Conservation (phyloP, 2,888 invertebrate genomes). For the Oscheius sp. region DNA sequence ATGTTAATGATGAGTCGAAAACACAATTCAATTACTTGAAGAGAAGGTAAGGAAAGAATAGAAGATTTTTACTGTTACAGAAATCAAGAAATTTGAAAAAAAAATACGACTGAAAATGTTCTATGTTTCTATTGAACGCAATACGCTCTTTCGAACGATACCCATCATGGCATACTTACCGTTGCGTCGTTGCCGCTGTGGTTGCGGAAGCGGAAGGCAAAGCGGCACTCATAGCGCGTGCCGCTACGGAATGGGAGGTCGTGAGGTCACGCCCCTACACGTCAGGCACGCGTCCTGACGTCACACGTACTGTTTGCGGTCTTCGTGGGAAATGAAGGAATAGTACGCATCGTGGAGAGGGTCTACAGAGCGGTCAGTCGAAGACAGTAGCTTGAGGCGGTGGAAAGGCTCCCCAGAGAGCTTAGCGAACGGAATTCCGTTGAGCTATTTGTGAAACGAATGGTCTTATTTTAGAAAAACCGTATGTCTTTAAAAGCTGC, state of each 20-base stretch:
- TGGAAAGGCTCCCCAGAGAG: neutral
- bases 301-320: slow-evolving; percentile 38
- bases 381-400: slow-evolving; percentile 21
- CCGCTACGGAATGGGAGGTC: slow-evolving; percentile 31
- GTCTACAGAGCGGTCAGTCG: slow-evolving; percentile 25
- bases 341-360: slow-evolving; percentile 31
- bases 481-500: neutral
- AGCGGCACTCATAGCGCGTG: slow-evolving; percentile 31
- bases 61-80: too few relatives aligned
- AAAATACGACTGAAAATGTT: too few relatives aligned
- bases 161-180: slow-evolving; percentile 5
- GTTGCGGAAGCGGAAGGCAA: slow-evolving; percentile 35
- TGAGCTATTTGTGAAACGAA: neutral
- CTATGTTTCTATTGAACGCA: neutral
- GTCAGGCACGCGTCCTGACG: slow-evolving; percentile 42
- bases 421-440: slow-evolving; percentile 14
- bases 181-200: slow-evolving; percentile 33
- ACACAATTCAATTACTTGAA: too few relatives aligned
- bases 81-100: too few relatives aligned
- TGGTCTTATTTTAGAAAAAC: neutral
- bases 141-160: neutral
- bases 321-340: slow-evolving; percentile 29
- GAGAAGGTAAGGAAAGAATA: too few relatives aligned
- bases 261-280: slow-evolving; percentile 51
- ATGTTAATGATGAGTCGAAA: too few relatives aligned